phyloP scores from a whole-genome alignment of 2,888 invertebrate species.

The Clostera curtula region DNA sequence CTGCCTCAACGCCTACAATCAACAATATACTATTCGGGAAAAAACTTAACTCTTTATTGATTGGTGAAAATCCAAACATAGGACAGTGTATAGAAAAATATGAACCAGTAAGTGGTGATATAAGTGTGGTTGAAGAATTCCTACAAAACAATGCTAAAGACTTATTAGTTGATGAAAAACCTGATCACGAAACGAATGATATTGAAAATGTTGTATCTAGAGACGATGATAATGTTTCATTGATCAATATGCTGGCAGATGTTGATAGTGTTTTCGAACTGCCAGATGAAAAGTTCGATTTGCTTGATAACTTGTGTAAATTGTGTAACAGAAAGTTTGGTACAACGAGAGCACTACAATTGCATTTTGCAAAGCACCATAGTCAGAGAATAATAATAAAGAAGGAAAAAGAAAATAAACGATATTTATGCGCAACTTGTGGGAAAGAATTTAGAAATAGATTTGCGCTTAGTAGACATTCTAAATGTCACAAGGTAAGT shows the following conservation, averaged over 20 bases:
- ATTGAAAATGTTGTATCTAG: slow-evolving; percentile 1
- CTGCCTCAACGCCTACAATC: slow-evolving; percentile 48
- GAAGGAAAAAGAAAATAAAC: slow-evolving; percentile 7
- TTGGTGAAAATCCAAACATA: slow-evolving; percentile 9
- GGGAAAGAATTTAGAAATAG: slow-evolving; percentile 23
- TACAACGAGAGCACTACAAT: slow-evolving; percentile 25
- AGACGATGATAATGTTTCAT: slow-evolving; percentile 3
- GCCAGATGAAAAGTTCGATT: slow-evolving; percentile 26
- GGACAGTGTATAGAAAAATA: slow-evolving; percentile 21
- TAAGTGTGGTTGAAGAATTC: slow-evolving; percentile 37
- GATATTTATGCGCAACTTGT: slow-evolving; percentile 34
- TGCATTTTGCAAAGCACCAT: slow-evolving; percentile 37
- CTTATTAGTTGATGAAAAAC: slow-evolving; percentile 4
- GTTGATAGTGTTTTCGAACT: slow-evolving; percentile 7
- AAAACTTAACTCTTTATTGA: slow-evolving; percentile 21
- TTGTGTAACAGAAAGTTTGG: slow-evolving; percentile 39
- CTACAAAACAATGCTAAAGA: slow-evolving; percentile 19
- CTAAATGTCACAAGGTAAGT: slow-evolving; percentile 33
- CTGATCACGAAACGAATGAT: slow-evolving; percentile 1
- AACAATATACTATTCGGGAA: slow-evolving; percentile 52
- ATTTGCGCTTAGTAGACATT: slow-evolving; percentile 29
- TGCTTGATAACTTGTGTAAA: slow-evolving; percentile 37
- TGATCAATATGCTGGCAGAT: slow-evolving; percentile 10
- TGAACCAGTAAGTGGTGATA: slow-evolving; percentile 19
- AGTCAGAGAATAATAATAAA: slow-evolving; percentile 24